These are phyloP conservation scores for Chascanopsetta lugubris DNA, from an alignment of 2,113 vertebrate genomes.

Conservation along the genomic window DNA sequence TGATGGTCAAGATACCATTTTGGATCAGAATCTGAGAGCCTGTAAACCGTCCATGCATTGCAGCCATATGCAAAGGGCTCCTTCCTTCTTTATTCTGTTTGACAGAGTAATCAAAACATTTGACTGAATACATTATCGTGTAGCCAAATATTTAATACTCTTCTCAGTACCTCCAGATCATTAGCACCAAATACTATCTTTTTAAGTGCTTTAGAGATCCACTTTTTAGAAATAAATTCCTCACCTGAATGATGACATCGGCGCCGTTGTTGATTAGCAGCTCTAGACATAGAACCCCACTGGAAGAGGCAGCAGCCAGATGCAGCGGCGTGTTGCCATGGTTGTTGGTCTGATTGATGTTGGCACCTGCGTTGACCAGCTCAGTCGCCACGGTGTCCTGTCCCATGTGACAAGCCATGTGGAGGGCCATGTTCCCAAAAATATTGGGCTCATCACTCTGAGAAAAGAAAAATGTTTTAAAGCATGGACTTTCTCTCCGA, in stretches of 20 bases:
- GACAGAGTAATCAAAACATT: not conserved
- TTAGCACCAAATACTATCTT: not conserved
- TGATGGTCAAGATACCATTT: conserved; percentile 90
- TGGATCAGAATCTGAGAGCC: conserved; percentile 97
- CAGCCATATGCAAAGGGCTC: conserved; percentile 95
- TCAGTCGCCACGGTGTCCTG: conserved; percentile 92
- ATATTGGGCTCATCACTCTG: conserved; percentile 91
- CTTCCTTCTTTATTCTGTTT: conserved; percentile 94
- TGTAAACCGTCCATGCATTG: conserved; percentile 93
- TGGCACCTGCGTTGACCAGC: conserved; percentile 92
- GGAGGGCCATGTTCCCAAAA: conserved; percentile 95
- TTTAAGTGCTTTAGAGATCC: not conserved
- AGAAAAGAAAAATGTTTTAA: not conserved
- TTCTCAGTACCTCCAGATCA: too few species aligned
- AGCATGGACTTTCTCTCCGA: too few species aligned
- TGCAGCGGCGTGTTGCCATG: conserved; percentile 92
- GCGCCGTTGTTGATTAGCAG: conserved; percentile 95
- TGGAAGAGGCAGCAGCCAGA: conserved; percentile 92
- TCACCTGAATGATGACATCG: conserved; percentile 92
- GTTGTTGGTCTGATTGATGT: conserved; percentile 91
- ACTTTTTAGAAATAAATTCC: not conserved
- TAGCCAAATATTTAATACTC: not conserved
- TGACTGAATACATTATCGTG: not conserved
- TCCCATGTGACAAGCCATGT: conserved; percentile 94
- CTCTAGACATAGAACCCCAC: conserved; percentile 92